These are phyloP conservation scores for Alloscopus bannaensis DNA, from an alignment of 2,888 invertebrate species.

Conservation along the genomic window DNA sequence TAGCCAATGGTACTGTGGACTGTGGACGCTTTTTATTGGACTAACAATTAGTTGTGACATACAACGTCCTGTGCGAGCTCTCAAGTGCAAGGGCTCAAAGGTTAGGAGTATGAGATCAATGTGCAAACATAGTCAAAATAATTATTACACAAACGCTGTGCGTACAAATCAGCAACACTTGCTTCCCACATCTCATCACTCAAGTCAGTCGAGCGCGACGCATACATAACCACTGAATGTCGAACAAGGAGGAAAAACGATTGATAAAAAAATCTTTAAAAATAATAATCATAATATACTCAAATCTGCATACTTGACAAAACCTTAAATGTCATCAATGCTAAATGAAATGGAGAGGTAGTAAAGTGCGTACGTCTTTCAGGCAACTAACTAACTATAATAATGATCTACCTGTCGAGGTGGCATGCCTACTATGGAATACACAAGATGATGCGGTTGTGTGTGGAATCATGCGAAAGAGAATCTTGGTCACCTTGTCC, in stretches of 20 bases:
- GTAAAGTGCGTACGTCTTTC: too few relatives aligned
- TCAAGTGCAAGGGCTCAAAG: slow-evolving; percentile 38
- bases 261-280: neutral
- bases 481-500: slow-evolving; percentile 49
- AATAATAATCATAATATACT: too few relatives aligned
- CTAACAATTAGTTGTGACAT: too few relatives aligned
- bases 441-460: neutral
- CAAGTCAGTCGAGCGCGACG: neutral
- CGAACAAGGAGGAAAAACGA: neutral
- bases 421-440: too few relatives aligned
- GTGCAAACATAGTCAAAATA: neutral
- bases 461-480: neutral
- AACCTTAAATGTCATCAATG: neutral
- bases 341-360: too few relatives aligned
- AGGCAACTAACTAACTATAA: too few relatives aligned
- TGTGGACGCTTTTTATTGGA: too few relatives aligned
- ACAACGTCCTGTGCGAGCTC: too few relatives aligned
- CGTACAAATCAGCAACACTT: neutral
- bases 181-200: neutral
- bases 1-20: too few relatives aligned
- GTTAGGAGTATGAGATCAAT: too few relatives aligned
- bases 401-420: too few relatives aligned
- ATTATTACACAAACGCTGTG: neutral
- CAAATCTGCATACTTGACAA: too few relatives aligned
- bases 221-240: neutral